Evolutionary conservation across 2,113 vertebrate genomes (phyloP), one percentile per base, ranked within the genome.

Genomic region (Pollachius pollachius): DNA sequence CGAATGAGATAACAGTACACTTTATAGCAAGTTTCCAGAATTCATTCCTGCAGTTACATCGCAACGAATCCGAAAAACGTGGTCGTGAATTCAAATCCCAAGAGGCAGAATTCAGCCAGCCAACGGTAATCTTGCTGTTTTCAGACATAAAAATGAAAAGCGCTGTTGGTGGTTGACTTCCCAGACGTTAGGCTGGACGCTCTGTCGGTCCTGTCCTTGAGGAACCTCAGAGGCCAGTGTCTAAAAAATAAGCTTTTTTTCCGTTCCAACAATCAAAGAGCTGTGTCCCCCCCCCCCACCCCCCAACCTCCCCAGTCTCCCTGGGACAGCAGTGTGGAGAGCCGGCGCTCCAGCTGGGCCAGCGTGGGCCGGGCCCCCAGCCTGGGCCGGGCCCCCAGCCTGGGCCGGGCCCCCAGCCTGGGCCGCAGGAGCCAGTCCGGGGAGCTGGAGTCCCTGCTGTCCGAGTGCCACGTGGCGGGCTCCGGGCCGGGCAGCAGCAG

Each of bases 281-380:
- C 69, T 57, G 13, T 70, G 65, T 41, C 9, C 5, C 37, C 37
- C 37, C 11, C 37, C 37, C 37, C 37, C 37, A 3, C 2, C 37
- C 11, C 37, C 1, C 2, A 3, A 1, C 2, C 4, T 23, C 17
- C 1, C 3, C 81, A 89, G 87, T 80, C 75, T 58, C 63, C 79
- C 2, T 85, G 85, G 88, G 88, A 87, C 83, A 94, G 93, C 4
- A 94, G 93, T 4, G 92, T 94, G 83, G 94, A 94, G 81, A 98
- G 96, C 88, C 94, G 96, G 0, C 95, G 96, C 64, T 97, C 96
- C 0, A 99, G 97, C 87, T 97, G 97, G 96, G 95, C 95, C 81
- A 97, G 96, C 84, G 91, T 96, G 58, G 87, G 96, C 65, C 91
- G 94, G 0, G 95, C 94, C 1, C 93, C 96, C 1, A 97, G 95